phyloP scores from a whole-genome alignment of 92 coral and sea anemone species.

The Blastomussa wellsi region DNA sequence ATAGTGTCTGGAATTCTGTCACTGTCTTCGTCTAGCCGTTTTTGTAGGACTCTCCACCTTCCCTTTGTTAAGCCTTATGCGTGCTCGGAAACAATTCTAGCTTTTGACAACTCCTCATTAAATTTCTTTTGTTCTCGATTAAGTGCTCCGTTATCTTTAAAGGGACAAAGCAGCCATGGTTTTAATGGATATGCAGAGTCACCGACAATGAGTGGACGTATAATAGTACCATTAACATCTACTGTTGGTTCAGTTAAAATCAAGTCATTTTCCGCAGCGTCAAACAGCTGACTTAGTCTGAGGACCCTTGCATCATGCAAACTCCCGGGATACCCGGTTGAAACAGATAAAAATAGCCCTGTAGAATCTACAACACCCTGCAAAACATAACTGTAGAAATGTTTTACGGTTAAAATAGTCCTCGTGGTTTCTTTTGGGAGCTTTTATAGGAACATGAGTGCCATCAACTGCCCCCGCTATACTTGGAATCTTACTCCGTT shows the following conservation, averaged over 20 bases:
- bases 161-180: no score
- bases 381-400: neutral
- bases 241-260: conserved; percentile 55
- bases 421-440: conserved; percentile 44
- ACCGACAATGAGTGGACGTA: no score
- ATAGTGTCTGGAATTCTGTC: no score
- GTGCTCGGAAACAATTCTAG: no score
- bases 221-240: conserved; percentile 34
- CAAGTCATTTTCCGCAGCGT: conserved; percentile 43
- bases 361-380: conserved; percentile 62
- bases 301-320: conserved; percentile 59
- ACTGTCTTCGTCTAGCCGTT: no score
- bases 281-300: conserved; percentile 40
- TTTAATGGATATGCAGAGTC: no score
- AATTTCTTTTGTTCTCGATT: no score
- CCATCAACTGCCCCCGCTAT: conserved; percentile 50
- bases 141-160: no score
- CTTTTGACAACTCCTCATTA: no score
- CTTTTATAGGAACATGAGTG: conserved; percentile 49
- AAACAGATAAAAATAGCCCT: conserved; percentile 50
- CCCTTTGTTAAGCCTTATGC: no score
- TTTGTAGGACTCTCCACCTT: no score
- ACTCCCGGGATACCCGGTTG: no score
- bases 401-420: conserved; percentile 2
- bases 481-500: conserved; percentile 47